Conservation (phyloP, 2,888 invertebrate genomes). For the Gryllus longicercus region DNA sequence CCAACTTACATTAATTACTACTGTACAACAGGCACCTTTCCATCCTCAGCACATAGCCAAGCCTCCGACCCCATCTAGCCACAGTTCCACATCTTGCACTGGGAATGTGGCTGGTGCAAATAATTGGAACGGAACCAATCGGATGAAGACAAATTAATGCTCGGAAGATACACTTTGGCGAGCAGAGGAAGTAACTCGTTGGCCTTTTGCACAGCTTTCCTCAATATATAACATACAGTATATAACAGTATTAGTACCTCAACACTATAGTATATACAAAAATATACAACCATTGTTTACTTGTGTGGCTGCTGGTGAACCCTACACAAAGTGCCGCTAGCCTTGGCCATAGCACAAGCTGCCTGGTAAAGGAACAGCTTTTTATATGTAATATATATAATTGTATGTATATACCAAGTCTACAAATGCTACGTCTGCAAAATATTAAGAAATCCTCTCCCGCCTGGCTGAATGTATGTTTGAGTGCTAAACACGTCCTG, state of each 20-base stretch:
- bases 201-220: slow-evolving; percentile 23
- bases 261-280: slow-evolving; percentile 35
- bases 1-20: neutral
- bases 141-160: slow-evolving; percentile 17
- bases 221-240: slow-evolving; percentile 11
- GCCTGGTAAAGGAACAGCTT: neutral
- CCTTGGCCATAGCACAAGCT: neutral
- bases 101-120: neutral
- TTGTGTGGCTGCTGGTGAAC: slow-evolving; percentile 3
- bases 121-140: slow-evolving; percentile 3
- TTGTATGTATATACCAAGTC: slow-evolving; percentile 25
- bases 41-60: neutral
- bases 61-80: slow-evolving; percentile 10
- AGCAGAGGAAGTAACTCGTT: slow-evolving; percentile 23
- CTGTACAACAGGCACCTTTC: neutral
- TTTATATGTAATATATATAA: slow-evolving; percentile 21
- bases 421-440: slow-evolving; percentile 29
- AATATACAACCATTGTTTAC: slow-evolving; percentile 35
- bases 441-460: slow-evolving; percentile 27
- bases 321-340: neutral
- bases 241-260: slow-evolving; percentile 29
- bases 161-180: slow-evolving; percentile 17
- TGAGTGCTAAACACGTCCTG: neutral
- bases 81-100: neutral
- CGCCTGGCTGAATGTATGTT: neutral